Evolutionary conservation across 2,888 invertebrate species (phyloP).

Genomic region (Bursaphelenchus okinawaensis): DNA sequence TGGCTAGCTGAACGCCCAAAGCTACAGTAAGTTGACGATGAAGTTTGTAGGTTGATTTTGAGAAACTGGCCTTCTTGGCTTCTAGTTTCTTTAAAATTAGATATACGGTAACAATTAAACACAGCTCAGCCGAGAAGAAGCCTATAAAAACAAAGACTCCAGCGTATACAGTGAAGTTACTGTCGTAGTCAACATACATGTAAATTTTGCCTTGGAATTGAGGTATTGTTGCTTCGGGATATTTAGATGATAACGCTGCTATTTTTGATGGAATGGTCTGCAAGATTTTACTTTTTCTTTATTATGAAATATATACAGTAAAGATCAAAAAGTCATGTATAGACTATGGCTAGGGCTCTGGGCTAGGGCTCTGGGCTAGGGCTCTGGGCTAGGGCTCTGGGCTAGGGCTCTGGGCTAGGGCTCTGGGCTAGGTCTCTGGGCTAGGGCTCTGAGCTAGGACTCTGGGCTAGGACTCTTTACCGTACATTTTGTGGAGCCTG

Average conservation of each 20-base stretch:
- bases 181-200: not conserved
- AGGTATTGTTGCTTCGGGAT: not conserved
- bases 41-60: not conserved
- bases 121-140: not conserved
- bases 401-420: no score
- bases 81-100: not conserved
- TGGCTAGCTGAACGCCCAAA: not conserved
- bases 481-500: not conserved
- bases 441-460: no score
- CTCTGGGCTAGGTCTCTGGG: no score
- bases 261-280: not conserved
- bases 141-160: not conserved
- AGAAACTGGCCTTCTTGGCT: not conserved
- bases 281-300: not conserved
- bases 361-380: no score
- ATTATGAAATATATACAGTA: not conserved
- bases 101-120: not conserved
- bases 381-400: no score
- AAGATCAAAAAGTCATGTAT: no score
- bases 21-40: not conserved
- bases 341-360: no score
- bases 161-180: not conserved
- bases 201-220: not conserved
- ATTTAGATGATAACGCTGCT: not conserved
- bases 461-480: no score